Evolutionary conservation across 2,113 vertebrate species (phyloP), one percentile per base, ranked within the genome.

Genomic region (Camarhynchus parvulus): DNA sequence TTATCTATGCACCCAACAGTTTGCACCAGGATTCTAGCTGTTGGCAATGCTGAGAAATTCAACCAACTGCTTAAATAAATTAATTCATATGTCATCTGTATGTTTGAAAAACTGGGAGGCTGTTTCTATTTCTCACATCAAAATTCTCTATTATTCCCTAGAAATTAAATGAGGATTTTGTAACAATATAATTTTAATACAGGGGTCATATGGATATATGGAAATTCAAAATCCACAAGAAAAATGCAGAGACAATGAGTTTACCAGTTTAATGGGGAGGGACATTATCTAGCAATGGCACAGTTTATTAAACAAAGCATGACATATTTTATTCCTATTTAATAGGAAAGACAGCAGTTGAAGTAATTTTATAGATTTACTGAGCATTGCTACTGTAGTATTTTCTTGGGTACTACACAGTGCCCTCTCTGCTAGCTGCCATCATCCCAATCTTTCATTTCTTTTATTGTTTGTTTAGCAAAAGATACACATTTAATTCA

Each of bases 101-200:
- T 77, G 37, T 78, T 79, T 76, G 68, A 86, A 90, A 95, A 83
- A 30, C 33, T 39, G 25, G 4, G 12, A 66, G 37, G 10, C 24
- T 92, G 49, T 31, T 78, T 87, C 50, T 94, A 19, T 83, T 90
- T 95, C 77, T 90, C n/a, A 31, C 31, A 63, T 85, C 42, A 73
- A 83, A 96, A 73, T 90, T 17, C 44, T 83, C 17, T 72, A 2
- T 53, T 87, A 80, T 85, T 87, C 44, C 22, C 16, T 78, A 83
- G 72, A 94, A 89, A 90, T 47, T 53, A 73, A 89, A 42, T 83
- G 56, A 82, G 61, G 35, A 33, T 92, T 94, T 95, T 70, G 24
- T 84, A 49, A 69, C 37, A 69, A 11, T 75, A 37, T 66, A 3
- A 41, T 87, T 87, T 92, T 84, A 91, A 70, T 27, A 63, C 15